phyloP scores from a whole-genome alignment of 2,797 vertebrate genomes.

The Eupleurogrammus muticus region DNA sequence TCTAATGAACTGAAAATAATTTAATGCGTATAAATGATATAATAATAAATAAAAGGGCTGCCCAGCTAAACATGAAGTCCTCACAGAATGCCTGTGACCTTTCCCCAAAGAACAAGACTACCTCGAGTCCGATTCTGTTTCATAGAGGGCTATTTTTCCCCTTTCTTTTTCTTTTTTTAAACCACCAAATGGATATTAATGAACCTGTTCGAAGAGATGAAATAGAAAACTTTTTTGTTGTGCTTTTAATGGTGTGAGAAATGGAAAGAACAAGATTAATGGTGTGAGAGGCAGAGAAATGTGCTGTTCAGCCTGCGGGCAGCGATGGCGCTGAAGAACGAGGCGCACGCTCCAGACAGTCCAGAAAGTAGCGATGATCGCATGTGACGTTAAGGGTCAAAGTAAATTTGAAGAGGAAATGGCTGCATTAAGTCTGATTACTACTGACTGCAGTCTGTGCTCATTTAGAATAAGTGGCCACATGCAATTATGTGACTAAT shows the following conservation, averaged over 20 bases:
- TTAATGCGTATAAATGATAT: neutral
- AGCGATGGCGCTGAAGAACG: slow-evolving; percentile 10
- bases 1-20: slow-evolving; percentile 6
- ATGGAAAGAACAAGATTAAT: no score
- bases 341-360: neutral
- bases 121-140: slow-evolving; percentile 23
- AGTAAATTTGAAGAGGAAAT: slow-evolving; percentile 9
- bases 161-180: slow-evolving; percentile 9
- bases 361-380: neutral
- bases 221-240: slow-evolving; percentile 28
- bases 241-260: slow-evolving; percentile 23
- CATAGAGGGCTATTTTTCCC: slow-evolving; percentile 8
- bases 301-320: neutral
- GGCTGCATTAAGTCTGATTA: neutral
- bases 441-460: neutral
- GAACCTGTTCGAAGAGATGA: slow-evolving; percentile 48
- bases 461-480: slow-evolving; percentile 2
- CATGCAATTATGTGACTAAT: slow-evolving; percentile 32
- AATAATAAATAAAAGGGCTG: slow-evolving; percentile 9
- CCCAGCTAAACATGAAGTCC: slow-evolving; percentile 42
- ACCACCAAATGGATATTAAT: slow-evolving; percentile 15
- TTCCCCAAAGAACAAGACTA: slow-evolving; percentile 36
- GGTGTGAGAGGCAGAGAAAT: slow-evolving; percentile 1
- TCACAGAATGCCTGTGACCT: slow-evolving; percentile 49
- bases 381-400: slow-evolving; percentile 8